Percentiles rank a stretch among this genome's conserved stretches.
These are phyloP conservation scores for Astur gentilis DNA, from an alignment of 2,113 vertebrate genomes.

Conservation along the genomic window DNA sequence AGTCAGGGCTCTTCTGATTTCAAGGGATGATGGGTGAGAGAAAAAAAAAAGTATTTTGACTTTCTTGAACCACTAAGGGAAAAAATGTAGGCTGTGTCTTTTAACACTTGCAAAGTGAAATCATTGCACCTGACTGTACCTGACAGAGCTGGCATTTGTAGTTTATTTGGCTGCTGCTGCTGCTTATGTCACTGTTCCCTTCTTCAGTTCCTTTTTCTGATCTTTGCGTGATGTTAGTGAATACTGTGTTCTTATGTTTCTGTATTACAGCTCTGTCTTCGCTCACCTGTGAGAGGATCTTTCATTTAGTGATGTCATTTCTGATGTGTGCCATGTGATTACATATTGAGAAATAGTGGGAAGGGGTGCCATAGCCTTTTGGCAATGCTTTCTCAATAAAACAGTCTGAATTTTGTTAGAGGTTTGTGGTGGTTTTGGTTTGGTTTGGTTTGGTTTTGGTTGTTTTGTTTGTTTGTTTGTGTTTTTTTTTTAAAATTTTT, in stretches of 20 bases:
- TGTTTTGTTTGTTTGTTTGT: no score
- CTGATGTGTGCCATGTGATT: not conserved
- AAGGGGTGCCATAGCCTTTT: not conserved
- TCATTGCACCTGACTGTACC: not conserved
- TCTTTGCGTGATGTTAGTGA: not conserved
- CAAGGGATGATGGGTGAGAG: not conserved
- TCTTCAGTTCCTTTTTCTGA: not conserved
- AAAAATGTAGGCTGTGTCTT: not conserved
- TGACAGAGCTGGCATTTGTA: not conserved
- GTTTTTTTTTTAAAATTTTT: no score
- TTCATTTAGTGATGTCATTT: not conserved
- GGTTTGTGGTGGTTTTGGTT: not conserved
- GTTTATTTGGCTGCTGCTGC: not conserved
- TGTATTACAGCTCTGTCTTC: not conserved
- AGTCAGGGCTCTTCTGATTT: not conserved
- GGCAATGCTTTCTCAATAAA: not conserved
- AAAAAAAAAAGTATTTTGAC: not conserved
- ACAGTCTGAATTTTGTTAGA: not conserved
- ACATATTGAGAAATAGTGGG: not conserved
- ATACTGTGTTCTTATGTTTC: not conserved
- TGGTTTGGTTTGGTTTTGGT: no score
- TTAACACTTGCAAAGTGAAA: not conserved
- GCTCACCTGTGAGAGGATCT: not conserved
- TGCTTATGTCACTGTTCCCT: not conserved
- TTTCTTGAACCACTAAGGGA: not conserved